Evolutionary conservation across 1,140 invertebrate species (phyloP), one percentile per base, ranked within the genome.

Genomic region (Akabosia matsudoensis): DNA sequence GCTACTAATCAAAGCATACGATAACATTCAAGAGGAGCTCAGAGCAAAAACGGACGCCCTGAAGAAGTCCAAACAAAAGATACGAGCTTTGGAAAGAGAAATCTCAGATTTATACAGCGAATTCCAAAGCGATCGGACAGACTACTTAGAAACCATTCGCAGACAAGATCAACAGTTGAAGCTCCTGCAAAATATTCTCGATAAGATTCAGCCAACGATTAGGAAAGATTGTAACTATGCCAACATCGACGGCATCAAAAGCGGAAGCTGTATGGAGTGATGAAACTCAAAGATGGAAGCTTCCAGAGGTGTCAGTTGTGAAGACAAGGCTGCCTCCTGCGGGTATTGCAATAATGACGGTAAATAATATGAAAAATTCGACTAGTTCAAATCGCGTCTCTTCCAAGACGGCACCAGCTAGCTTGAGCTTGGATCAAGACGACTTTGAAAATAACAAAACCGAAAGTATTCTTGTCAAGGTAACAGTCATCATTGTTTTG

Each of bases 121-220:
- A 86, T 95, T 95, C 85, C 92, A 95, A 85, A 87, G 89, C 73
- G 93, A 95, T 82, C 84, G 93, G 14, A 90, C 92, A 1, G 93
- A 95, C 83, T 95, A 95, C 82, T 85, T 95, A 56, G 93, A 95
- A 83, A 92, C 93, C 1, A 93, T 95, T 54, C 84, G 93, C 24
- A 88, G 89, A 83, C 91, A 93, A 82, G 91, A 93, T 64, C 88
- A 90, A 81, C 89, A 92, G 80, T 82, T 91, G 2, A 90, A 91
- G 83, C 86, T 94, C 14, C 84, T 91, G 33, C 87, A 89, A 64
- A 89, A 90, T 83, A 88, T 95, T 26, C 78, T 92, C 1, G 90
- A 91, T 1, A 91, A 90, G 84, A 86, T 93, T 13, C 87, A 91
- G 33, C 90, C 91, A 0, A 89, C 88, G 72, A 85, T 95, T 26